Evolutionary conservation across 2,797 vertebrate species (phyloP).

Genomic region (Gallinago solitaria): DNA sequence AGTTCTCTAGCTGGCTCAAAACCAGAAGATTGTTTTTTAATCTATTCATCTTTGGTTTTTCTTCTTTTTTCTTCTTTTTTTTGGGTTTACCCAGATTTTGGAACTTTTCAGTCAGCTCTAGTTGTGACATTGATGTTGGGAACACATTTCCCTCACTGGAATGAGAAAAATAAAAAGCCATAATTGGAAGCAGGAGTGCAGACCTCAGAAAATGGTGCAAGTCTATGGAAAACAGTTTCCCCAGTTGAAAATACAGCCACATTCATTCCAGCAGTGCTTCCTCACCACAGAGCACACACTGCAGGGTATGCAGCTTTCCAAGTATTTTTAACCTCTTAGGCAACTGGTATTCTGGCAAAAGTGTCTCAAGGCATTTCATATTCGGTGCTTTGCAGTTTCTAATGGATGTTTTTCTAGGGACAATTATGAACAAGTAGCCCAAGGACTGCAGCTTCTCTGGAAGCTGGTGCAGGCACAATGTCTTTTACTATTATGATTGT

Average conservation of each 20-base stretch:
- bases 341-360: not conserved
- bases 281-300: not conserved
- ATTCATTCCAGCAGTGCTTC: not conserved
- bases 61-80: fast-evolving
- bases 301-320: not conserved
- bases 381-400: not conserved
- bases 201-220: not conserved
- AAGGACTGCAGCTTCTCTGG: not conserved
- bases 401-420: not conserved
- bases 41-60: not conserved
- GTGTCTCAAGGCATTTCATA: not conserved
- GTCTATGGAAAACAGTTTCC: not conserved
- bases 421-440: not conserved
- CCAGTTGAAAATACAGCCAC: not conserved
- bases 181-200: constrained; percentile 10
- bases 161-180: not conserved
- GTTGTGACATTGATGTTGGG: not conserved
- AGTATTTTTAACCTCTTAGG: constrained; percentile 7
- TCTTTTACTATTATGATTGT: not conserved
- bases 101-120: not conserved
- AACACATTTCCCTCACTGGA: not conserved
- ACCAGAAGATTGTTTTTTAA: not conserved
- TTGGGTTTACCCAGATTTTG: not conserved
- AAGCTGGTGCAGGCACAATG: not conserved
- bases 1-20: not conserved